A percentile compares a stretch with the other conserved stretches of the same genome.
Evolutionary conservation across 2,113 vertebrate genomes (phyloP).

Genomic region (Corythornis vintsioides): DNA sequence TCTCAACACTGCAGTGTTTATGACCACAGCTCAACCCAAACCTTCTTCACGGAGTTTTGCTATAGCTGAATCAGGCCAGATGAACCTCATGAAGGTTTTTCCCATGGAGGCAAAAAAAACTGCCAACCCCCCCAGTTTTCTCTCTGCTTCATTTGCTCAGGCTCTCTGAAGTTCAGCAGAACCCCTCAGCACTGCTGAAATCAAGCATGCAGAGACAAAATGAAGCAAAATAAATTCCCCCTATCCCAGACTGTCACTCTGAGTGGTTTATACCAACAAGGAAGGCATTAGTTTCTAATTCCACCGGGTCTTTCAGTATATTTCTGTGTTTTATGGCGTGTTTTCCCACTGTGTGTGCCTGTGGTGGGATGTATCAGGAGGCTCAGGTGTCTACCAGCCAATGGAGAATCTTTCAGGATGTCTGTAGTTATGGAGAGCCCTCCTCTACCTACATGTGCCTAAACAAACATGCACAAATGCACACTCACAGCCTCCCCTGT

Average conservation of each 20-base stretch:
- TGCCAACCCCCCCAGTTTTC: background rate
- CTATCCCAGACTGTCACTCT: background rate
- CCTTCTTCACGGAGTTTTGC: background rate
- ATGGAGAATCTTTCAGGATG: background rate
- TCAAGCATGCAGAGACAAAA: background rate
- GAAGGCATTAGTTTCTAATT: background rate
- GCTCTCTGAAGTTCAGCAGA: background rate
- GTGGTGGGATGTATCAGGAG: background rate
- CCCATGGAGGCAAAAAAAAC: background rate
- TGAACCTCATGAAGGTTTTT: background rate
- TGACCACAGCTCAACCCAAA: background rate
- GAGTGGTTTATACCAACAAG: background rate
- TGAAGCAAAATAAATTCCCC: background rate
- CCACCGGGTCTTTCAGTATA: background rate
- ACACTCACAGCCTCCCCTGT: too few species aligned
- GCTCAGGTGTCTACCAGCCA: background rate
- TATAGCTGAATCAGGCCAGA: background rate
- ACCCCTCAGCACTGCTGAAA: background rate
- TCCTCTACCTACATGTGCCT: background rate
- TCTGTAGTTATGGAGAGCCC: background rate
- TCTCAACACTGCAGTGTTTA: fast-evolving
- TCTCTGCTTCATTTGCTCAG: background rate
- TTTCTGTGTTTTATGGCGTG: background rate
- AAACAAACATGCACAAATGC: background rate
- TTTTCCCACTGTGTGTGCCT: background rate